Percentiles rank a stretch among this genome's conserved stretches.
phyloP scores from a whole-genome alignment of 1,140 invertebrate species.

The Drosophila equinoxialis region DNA sequence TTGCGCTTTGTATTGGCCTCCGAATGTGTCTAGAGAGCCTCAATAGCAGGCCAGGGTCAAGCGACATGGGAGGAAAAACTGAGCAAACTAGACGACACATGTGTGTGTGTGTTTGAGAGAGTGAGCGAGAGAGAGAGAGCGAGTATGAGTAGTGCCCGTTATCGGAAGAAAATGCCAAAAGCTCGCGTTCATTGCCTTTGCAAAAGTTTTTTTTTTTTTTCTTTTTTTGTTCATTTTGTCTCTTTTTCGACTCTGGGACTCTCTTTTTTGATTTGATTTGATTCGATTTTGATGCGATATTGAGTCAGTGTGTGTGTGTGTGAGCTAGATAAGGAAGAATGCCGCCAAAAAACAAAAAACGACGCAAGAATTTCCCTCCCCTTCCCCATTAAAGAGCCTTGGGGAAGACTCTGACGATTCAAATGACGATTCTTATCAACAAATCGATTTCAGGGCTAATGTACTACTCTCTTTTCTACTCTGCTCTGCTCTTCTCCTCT shows the following conservation, averaged over 20 bases:
- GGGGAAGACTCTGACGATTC: slow-evolving; percentile 3
- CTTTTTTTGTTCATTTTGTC: neutral
- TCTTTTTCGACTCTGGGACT: slow-evolving; percentile 3
- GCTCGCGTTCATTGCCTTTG: slow-evolving; percentile 81
- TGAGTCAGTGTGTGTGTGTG: neutral
- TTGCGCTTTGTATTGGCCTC: slow-evolving; percentile 79
- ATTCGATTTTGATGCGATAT: slow-evolving; percentile 3
- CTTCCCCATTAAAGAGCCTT: neutral
- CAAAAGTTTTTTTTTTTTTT: slow-evolving; percentile 52
- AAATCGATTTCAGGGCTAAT: slow-evolving; percentile 36
- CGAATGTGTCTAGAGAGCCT: slow-evolving; percentile 78
- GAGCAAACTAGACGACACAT: slow-evolving; percentile 40
- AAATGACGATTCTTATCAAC: slow-evolving; percentile 36
- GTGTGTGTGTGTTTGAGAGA: slow-evolving; percentile 23
- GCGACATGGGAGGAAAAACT: slow-evolving; percentile 80
- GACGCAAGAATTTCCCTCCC: neutral
- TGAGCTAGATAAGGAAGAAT: slow-evolving; percentile 4
- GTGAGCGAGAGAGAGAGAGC: slow-evolving; percentile 21
- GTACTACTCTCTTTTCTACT: neutral
- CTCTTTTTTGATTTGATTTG: slow-evolving; percentile 4
- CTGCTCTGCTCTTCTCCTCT: neutral
- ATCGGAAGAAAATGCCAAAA: slow-evolving; percentile 82
- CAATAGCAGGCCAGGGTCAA: slow-evolving; percentile 82
- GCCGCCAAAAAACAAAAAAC: neutral
- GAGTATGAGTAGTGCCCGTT: slow-evolving; percentile 66